These are phyloP conservation scores for Tupaia tana DNA, from an alignment of 2,113 vertebrate genomes.

Conservation along the genomic window DNA sequence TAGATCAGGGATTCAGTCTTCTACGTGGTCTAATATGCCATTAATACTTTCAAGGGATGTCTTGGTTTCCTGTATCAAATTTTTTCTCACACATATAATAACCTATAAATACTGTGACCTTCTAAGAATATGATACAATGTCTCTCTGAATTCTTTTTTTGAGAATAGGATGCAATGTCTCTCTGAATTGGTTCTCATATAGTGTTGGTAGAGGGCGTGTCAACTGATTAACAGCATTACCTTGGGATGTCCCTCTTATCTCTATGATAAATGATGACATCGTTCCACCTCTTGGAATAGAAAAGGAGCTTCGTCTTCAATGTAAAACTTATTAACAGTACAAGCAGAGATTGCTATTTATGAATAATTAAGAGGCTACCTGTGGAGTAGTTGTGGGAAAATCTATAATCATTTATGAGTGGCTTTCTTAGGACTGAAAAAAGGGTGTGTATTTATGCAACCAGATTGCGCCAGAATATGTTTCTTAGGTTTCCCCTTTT, in stretches of 20 bases:
- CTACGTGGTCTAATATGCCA: no score
- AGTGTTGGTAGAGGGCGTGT: not conserved
- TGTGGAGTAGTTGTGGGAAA: not conserved
- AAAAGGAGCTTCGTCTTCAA: not conserved
- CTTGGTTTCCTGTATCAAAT: no score
- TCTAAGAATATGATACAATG: no score
- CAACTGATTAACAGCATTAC: not conserved
- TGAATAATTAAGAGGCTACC: not conserved
- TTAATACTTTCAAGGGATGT: no score
- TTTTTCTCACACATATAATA: no score
- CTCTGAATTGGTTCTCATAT: not conserved
- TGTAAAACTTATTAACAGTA: not conserved
- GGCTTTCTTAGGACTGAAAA: not conserved
- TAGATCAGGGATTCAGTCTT: no score
- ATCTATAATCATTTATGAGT: not conserved
- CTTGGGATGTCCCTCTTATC: not conserved
- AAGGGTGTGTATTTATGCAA: not conserved
- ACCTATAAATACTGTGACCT: no score
- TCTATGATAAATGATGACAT: not conserved
- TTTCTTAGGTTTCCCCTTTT: not conserved
- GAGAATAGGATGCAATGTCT: not conserved
- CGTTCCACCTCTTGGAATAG: not conserved
- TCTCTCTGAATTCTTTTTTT: not conserved
- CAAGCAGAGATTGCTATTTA: not conserved
- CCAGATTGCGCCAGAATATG: no score